Evolutionary conservation across 2,797 vertebrate genomes (phyloP).

Genomic region (Gastrophryne carolinensis): DNA sequence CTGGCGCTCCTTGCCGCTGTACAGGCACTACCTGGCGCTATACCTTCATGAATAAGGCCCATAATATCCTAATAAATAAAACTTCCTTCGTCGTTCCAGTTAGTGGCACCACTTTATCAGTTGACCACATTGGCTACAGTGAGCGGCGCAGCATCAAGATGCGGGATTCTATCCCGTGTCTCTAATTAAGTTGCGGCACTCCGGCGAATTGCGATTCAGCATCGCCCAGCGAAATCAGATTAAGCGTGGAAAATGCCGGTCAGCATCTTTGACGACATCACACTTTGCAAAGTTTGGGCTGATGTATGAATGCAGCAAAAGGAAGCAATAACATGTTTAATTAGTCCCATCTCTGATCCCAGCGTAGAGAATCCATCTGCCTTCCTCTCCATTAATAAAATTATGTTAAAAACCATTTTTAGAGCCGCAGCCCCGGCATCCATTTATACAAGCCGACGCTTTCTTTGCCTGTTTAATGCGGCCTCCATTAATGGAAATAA

Average conservation of each 20-base stretch:
- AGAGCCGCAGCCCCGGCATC: not conserved
- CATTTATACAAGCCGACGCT: not conserved
- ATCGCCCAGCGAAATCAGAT: constrained; percentile 39
- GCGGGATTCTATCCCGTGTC: constrained; percentile 37
- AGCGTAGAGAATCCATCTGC: constrained; percentile 33
- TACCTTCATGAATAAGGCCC: too few species aligned
- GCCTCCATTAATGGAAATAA: not conserved
- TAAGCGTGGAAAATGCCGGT: constrained; percentile 48
- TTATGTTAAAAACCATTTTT: constrained; percentile 34
- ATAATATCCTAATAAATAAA: too few species aligned
- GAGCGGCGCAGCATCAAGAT: constrained; percentile 2
- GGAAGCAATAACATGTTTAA: constrained; percentile 44
- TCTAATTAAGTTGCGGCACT: constrained; percentile 44
- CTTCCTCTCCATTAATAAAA: constrained; percentile 38
- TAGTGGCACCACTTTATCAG: too few species aligned
- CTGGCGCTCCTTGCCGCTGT: too few species aligned
- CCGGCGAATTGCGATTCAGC: constrained; percentile 33
- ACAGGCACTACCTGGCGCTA: too few species aligned
- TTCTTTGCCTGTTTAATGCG: not conserved
- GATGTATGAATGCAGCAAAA: constrained; percentile 47
- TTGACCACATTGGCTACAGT: constrained; percentile 41
- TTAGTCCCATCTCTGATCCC: constrained; percentile 40
- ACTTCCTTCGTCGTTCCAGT: too few species aligned
- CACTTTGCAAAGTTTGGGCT: constrained; percentile 38
- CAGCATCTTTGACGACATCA: constrained; percentile 34